A percentile compares a stretch with the other conserved stretches of the same genome.
Conservation (phyloP, 2,113 vertebrate species). For the Ardeotis arabs region DNA sequence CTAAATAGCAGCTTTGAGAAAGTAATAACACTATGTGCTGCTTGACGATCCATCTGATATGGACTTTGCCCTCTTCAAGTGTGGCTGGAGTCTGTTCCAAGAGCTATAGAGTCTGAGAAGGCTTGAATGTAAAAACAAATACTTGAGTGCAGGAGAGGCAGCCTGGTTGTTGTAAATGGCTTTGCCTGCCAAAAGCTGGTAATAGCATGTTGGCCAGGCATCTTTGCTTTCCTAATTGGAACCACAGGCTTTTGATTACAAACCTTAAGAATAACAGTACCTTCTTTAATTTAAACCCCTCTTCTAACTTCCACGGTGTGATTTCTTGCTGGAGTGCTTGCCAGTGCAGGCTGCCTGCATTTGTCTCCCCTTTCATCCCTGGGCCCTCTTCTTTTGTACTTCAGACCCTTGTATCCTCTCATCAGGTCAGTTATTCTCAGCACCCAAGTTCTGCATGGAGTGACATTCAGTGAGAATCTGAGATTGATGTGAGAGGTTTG, state of each 20-base stretch:
- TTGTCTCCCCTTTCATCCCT: background rate
- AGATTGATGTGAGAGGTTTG: background rate
- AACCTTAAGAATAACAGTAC: conserved; percentile 35
- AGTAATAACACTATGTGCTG: conserved; percentile 48
- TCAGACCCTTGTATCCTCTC: background rate
- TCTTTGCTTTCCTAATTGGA: conserved; percentile 70
- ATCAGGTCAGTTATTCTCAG: background rate
- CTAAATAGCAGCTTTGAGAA: conserved; percentile 43
- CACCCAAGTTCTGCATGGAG: background rate
- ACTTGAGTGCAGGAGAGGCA: conserved; percentile 63
- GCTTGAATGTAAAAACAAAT: conserved; percentile 74
- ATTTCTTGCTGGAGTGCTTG: conserved; percentile 4
- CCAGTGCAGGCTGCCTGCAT: background rate
- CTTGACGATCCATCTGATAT: conserved; percentile 47
- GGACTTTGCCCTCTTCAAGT: conserved; percentile 58
- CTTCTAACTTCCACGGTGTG: background rate
- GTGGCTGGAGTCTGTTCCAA: conserved; percentile 58
- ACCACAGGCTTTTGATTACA: conserved; percentile 57
- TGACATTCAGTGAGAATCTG: background rate
- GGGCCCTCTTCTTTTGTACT: background rate
- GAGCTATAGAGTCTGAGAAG: conserved; percentile 59
- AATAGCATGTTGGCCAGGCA: conserved; percentile 61
- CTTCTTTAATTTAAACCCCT: conserved; percentile 15
- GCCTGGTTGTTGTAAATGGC: conserved; percentile 58
- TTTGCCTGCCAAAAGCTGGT: conserved; percentile 72